These are phyloP conservation scores for Zeugodacus cucurbitae DNA, from an alignment of 1,140 invertebrate genomes.

Conservation along the genomic window DNA sequence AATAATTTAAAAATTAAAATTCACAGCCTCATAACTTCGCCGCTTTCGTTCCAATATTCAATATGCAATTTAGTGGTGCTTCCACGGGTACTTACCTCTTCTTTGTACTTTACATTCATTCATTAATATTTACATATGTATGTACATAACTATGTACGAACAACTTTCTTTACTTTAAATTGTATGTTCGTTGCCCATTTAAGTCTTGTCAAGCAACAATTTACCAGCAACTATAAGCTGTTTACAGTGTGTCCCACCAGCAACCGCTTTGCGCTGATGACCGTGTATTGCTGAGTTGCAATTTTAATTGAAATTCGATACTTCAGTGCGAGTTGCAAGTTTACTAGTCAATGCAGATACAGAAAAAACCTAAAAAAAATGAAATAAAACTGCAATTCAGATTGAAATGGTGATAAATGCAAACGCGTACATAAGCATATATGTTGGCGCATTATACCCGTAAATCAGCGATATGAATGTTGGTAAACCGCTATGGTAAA, in stretches of 20 bases:
- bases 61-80: no score
- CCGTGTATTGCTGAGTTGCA: neutral
- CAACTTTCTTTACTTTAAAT: neutral
- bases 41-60: no score
- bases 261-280: neutral
- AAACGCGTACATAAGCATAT: neutral
- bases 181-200: neutral
- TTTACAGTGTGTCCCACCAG: neutral
- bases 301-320: constrained; percentile 33
- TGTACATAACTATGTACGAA: neutral
- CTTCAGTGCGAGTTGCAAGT: neutral
- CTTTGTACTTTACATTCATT: neutral
- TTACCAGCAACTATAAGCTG: neutral
- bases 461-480: constrained; percentile 20
- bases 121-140: neutral
- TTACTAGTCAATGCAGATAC: neutral
- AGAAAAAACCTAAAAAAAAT: neutral
- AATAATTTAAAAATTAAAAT: no score
- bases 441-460: neutral
- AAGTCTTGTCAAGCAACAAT: constrained; percentile 21
- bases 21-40: no score
- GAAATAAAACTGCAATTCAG: neutral
- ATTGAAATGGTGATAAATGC: neutral
- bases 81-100: no score
- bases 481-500: neutral